Evolutionary conservation across 2,113 vertebrate genomes (phyloP), one percentile per base, ranked within the genome.

Genomic region (Chaenogobius annularis): DNA sequence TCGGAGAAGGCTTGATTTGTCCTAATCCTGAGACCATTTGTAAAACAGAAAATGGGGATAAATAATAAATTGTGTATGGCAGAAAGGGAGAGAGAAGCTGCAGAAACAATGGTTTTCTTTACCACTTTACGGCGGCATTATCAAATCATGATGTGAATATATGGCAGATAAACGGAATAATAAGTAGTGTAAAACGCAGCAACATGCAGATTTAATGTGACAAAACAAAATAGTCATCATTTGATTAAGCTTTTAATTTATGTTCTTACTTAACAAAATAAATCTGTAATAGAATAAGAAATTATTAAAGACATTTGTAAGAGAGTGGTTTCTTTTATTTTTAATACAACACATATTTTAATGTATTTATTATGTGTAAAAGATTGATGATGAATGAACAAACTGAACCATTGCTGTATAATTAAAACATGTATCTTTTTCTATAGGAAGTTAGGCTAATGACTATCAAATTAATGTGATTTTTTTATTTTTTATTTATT

Each of bases 41-140:
- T 91, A 85, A 88, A 83, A 92, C 89, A 93, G 87, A 92, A 86
- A 77, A 86, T 67, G 62, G 75, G 68, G 74, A 92, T 94, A 81
- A 93, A 93, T 93, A 90, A 94, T 93, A 76, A 83, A 94, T 92
- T 82, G 88, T 91, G 89, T 90, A 80, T 88, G 90, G 88, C 83
- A 84, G 89, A 90, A 87, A 90, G 83, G 69, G 87, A 85, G 69
- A 75, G 65, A 74, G 89, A 78, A 78, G 81, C 79, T 85, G 0
- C 55, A 8, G 81, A 91, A 87, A 85, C 84, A 91, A 87, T 86
- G 80, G 73, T 6, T 40, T 40, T 40, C 37, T 89, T 85, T 80
- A 73, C 73, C 83, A 86, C 79, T 85, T 82, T 84, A 87, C 68
- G 70, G 76, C 66, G 54, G 70, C 89, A 87, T 89, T 91, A 87